Evolutionary conservation across 2,888 invertebrate genomes (phyloP), one percentile per base, ranked within the genome.

Genomic region (Bembecia ichneumoniformis): DNA sequence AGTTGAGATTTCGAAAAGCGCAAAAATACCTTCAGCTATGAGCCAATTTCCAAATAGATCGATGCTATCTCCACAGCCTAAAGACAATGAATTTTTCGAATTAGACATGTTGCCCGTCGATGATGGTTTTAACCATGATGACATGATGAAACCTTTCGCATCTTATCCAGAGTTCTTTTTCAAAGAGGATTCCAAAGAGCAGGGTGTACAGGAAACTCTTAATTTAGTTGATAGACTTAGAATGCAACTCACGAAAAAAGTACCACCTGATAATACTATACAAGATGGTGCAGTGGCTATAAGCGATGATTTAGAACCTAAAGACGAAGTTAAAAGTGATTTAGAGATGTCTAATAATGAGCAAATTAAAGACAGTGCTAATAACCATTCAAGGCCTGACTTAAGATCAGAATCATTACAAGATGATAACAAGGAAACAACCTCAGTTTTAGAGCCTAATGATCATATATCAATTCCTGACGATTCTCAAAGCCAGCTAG

Each of bases 171-270:
- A 91, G 56, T 88, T 91, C 64, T 81, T 93, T 55, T 91, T 93
- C 65, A 92, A 93, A 66, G 93, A 93, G 66, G 94, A 94, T 68
- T 91, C 93, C 2, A 93, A 93, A 67, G 96, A 96, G 71, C 89
- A 87, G 60, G 93, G 93, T 60, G 93, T 94, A 0, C 89, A 94
- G 55, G 96, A 95, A 71, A 96, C 96, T 0, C 82, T 94, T 53
- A 93, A 95, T 78, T 86, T 96, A 28, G 94, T 96, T 3, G 94
- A 96, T 66, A 94, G 96, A 66, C 80, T 96, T 14, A 88, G 96
- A 47, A 90, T 92, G 89, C 91, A 92, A 65, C 83, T 93, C 62
- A 87, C 88, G 35, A 92, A 93, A 67, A 93, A 92, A 72, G 89
- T 91, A 14, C 88, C 84, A 49, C 68, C 87, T 40, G 87, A 87